These are phyloP conservation scores for Pseudochirops cupreus DNA, from an alignment of 2,797 vertebrate species.

Conservation along the genomic window DNA sequence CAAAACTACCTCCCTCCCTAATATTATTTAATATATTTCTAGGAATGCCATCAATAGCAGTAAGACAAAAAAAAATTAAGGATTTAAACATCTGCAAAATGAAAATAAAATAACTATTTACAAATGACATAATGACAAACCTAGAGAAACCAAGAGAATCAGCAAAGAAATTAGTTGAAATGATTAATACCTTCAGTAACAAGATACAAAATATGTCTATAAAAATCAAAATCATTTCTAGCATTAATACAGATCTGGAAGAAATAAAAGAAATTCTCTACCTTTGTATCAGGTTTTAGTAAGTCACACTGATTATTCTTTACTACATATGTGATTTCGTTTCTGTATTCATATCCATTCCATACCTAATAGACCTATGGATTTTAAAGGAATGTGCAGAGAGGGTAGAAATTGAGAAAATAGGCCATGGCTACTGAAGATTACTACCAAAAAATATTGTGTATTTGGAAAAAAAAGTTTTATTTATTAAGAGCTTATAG, in stretches of 20 bases:
- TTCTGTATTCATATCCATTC: background rate
- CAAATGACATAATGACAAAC: background rate
- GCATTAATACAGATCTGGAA: background rate
- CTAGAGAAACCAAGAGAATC: background rate
- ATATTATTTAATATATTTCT: background rate
- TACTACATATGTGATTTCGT: background rate
- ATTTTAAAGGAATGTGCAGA: background rate
- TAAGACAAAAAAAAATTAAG: background rate
- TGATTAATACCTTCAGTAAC: background rate
- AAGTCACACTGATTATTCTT: background rate
- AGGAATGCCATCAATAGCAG: background rate
- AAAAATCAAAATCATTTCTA: background rate
- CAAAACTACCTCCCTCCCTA: background rate
- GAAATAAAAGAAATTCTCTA: background rate
- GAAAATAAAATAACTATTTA: background rate
- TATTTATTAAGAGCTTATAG: background rate
- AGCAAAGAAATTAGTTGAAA: background rate
- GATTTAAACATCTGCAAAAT: background rate
- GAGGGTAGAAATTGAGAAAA: background rate
- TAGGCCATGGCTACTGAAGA: background rate
- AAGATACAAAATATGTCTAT: background rate
- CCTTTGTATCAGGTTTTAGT: background rate
- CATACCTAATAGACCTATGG: background rate
- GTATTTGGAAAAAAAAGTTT: slow-evolving; percentile 39
- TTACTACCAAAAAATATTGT: background rate